Conservation (phyloP, 2,888 invertebrate genomes). For the Tineola bisselliella region DNA sequence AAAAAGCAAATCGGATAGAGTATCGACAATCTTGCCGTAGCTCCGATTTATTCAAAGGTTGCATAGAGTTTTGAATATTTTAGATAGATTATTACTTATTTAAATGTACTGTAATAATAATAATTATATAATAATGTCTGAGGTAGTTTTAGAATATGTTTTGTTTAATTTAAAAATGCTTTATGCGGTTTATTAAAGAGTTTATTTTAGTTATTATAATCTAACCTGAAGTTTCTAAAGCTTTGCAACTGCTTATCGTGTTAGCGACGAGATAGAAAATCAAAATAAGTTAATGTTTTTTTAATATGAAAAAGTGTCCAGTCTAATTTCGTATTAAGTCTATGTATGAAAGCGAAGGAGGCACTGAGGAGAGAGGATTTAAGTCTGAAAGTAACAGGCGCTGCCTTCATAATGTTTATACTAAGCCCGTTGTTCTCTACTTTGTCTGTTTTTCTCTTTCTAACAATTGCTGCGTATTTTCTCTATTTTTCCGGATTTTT, state of each 20-base stretch:
- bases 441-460: neutral
- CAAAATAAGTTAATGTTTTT: too few species aligned
- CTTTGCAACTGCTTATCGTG: too few species aligned
- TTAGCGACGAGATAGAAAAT: too few species aligned
- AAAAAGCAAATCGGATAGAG: constrained; percentile 11
- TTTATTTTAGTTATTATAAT: too few species aligned
- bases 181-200: too few species aligned
- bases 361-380: constrained; percentile 5
- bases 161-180: too few species aligned
- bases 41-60: constrained; percentile 2
- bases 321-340: neutral
- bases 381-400: constrained; percentile 5
- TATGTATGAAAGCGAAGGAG: neutral
- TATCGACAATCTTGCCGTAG: constrained; percentile 8
- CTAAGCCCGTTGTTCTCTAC: constrained; percentile 4
- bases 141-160: too few species aligned
- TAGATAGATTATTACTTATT: neutral
- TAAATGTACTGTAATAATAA: too few species aligned
- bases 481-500: too few species aligned
- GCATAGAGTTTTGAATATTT: neutral
- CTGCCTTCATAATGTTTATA: constrained; percentile 8
- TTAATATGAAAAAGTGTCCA: neutral
- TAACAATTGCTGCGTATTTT: neutral
- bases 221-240: too few species aligned
- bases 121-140: too few species aligned